phyloP scores from a whole-genome alignment of 2,113 vertebrate genomes.

The Brachypodius melanocephalos region DNA sequence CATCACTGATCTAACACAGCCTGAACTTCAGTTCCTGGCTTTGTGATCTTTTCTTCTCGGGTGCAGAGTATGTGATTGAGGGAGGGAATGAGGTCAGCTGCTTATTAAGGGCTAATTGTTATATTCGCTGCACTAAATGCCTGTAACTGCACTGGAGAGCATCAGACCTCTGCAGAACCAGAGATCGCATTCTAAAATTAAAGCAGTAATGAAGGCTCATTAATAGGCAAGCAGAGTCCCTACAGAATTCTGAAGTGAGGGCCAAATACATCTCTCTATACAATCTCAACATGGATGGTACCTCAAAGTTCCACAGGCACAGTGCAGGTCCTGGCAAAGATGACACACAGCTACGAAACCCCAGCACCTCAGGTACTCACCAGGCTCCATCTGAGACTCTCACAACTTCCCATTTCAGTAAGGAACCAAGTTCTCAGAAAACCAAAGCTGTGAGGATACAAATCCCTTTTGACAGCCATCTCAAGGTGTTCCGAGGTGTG shows the following conservation, averaged over 20 bases:
- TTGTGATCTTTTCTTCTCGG: background rate
- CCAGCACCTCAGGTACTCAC: background rate
- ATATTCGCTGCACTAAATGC: background rate
- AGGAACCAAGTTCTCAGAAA: background rate
- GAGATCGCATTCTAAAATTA: slow-evolving; percentile 16
- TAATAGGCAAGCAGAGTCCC: background rate
- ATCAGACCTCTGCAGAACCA: background rate
- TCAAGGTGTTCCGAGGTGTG: background rate
- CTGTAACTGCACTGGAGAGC: background rate
- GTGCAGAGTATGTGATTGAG: background rate
- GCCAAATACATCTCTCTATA: background rate
- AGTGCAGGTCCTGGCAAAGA: background rate
- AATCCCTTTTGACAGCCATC: background rate
- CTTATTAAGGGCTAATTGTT: background rate
- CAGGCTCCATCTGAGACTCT: background rate
- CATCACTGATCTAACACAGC: background rate
- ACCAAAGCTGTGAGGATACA: background rate
- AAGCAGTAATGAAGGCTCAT: background rate
- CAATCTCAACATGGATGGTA: background rate
- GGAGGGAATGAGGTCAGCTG: slow-evolving; percentile 10
- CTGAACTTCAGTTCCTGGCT: background rate
- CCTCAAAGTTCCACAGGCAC: background rate
- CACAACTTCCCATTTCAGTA: background rate
- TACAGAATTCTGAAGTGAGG: background rate
- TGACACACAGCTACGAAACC: rapidly evolving